phyloP scores from a whole-genome alignment of 1,140 invertebrate species.

The Cydia pomonella region DNA sequence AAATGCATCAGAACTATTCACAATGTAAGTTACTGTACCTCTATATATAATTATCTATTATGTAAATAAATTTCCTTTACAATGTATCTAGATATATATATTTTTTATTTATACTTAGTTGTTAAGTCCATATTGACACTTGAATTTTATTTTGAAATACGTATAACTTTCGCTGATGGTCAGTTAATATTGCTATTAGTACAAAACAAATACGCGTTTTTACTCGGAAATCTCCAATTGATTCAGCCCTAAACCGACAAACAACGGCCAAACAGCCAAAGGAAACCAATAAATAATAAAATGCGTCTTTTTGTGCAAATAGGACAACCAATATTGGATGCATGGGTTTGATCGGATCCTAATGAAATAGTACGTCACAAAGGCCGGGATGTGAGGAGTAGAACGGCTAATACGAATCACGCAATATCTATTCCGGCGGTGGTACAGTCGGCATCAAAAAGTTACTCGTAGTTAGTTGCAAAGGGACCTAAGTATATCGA shows the following conservation, averaged over 20 bases:
- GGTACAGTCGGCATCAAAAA: not conserved
- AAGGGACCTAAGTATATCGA: not conserved
- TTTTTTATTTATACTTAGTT: no score
- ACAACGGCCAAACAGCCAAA: not conserved
- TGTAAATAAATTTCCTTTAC: no score
- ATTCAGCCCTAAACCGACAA: constrained; percentile 11
- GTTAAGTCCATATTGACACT: no score
- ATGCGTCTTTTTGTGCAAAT: constrained; percentile 1
- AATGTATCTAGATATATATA: no score
- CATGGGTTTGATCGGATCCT: not conserved
- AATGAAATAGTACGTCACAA: constrained; percentile 12
- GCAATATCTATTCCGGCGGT: not conserved
- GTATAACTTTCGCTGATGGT: no score
- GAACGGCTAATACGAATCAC: not conserved
- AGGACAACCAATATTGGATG: constrained; percentile 3
- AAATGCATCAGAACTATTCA: no score
- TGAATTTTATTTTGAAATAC: no score
- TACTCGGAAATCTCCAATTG: not conserved
- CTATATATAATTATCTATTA: no score
- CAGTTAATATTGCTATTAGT: not conserved
- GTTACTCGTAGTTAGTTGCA: not conserved
- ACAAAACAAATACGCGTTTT: not conserved
- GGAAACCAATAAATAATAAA: constrained; percentile 16
- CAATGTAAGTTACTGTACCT: no score
- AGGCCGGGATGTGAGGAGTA: not conserved